phyloP scores from a whole-genome alignment of 2,888 invertebrate species.

The Drosophila rubida region DNA sequence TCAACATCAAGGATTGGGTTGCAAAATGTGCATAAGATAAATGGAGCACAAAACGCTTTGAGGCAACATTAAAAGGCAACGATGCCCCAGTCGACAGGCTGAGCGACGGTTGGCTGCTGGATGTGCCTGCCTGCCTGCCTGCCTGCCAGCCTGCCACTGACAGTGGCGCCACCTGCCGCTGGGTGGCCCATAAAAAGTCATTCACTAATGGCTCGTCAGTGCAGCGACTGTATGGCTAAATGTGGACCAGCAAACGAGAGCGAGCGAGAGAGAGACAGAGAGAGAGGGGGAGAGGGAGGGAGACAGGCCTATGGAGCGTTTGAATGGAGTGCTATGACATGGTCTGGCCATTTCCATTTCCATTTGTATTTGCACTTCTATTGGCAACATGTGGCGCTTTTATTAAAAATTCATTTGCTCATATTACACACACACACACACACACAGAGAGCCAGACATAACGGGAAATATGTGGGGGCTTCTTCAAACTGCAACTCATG shows the following conservation, averaged over 20 bases:
- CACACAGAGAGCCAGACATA: slow-evolving; percentile 18
- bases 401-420: slow-evolving; percentile 81
- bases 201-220: slow-evolving; percentile 75
- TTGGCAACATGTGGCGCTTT: slow-evolving; percentile 80
- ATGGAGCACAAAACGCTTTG: slow-evolving; percentile 69
- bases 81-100: slow-evolving; percentile 12
- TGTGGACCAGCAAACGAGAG: neutral
- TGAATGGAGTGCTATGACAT: slow-evolving; percentile 41
- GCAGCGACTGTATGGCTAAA: slow-evolving; percentile 35
- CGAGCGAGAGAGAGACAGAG: neutral
- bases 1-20: slow-evolving; percentile 11
- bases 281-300: neutral
- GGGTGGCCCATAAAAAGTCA: slow-evolving; percentile 65
- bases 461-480: neutral
- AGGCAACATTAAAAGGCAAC: slow-evolving; percentile 67
- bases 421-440: slow-evolving; percentile 53
- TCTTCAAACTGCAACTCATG: slow-evolving; percentile 15
- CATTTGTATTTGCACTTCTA: slow-evolving; percentile 70
- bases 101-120: neutral
- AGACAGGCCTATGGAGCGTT: neutral
- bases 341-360: slow-evolving; percentile 55
- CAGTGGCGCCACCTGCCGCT: slow-evolving; percentile 52
- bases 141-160: slow-evolving; percentile 22
- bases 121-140: slow-evolving; percentile 1
- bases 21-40: slow-evolving; percentile 63